Evolutionary conservation across 2,888 invertebrate species (phyloP), one percentile per base, ranked within the genome.

Genomic region (Omphaloscelis lunosa): DNA sequence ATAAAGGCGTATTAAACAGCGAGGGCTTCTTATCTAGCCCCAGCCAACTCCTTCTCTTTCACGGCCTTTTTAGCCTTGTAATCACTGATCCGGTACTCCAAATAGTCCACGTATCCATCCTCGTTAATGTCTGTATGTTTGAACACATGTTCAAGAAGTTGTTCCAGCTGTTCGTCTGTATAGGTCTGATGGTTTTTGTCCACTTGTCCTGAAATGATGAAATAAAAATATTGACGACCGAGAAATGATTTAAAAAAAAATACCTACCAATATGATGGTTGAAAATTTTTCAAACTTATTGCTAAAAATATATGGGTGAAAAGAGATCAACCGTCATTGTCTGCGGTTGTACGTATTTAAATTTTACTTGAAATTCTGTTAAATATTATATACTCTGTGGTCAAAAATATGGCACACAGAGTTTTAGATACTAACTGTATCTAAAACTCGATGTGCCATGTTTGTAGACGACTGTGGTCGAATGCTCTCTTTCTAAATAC

Each of bases 81-180:
- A 41, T 92, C 90, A 63, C 91, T 95, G 8, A 94, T 69, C 65
- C 91, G 96, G 88, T 97, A 98, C 91, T 98, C 98, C 8, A 95
- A 87, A 90, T 98, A 98, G 84, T 97, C 98, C 56, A 99, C 97
- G 89, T 96, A 98, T 0, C 98, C 98, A 89, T 99, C 98, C 41
- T 97, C 96, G 90, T 98, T 97, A 45, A 96, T 90, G 90, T 98
- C 98, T 78, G 98, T 97, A 75, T 97, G 95, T 27, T 95, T 95
- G 45, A 98, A 92, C 0, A 98, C 97, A 17, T 97, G 96, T 88
- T 98, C 98, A 59, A 98, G 90, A 0, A 97, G 91, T 2, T 94
- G 92, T 80, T 96, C 95, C 0, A 98, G 89, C 63, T 97, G 95
- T 1, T 96, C 94, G 86, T 98, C 98, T 0, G 96, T 93, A 84